phyloP scores from a whole-genome alignment of 1,140 invertebrate genomes.

The Drosophila serrata region DNA sequence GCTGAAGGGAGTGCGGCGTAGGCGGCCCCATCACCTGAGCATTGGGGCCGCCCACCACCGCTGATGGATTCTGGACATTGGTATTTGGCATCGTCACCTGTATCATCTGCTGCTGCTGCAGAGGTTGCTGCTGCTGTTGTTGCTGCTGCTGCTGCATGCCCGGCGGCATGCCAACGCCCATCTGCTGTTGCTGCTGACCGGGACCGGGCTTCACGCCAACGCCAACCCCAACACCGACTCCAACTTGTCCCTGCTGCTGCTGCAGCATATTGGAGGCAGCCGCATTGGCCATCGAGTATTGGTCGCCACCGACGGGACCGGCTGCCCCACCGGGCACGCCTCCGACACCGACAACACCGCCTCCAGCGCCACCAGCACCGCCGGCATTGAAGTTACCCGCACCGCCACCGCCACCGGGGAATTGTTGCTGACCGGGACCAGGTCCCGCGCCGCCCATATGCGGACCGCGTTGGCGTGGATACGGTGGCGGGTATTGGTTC shows the following conservation, averaged over 20 bases:
- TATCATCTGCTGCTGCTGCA: conserved; percentile 78
- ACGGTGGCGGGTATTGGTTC: conserved; percentile 81
- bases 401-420: conserved; percentile 48
- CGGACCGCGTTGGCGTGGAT: conserved; percentile 85
- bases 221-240: conserved; percentile 31
- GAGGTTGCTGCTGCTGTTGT: conserved; percentile 62
- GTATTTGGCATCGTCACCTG: conserved; percentile 68
- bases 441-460: conserved; percentile 75
- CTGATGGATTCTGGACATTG: conserved; percentile 48
- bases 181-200: conserved; percentile 84
- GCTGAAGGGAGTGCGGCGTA: conserved; percentile 85
- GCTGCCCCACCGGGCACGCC: conserved; percentile 81
- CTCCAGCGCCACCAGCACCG: conserved; percentile 47
- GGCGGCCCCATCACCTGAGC: conserved; percentile 92
- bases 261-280: conserved; percentile 70
- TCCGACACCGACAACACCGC: conserved; percentile 41
- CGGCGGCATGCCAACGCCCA: conserved; percentile 73
- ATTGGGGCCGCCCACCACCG: conserved; percentile 84
- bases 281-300: conserved; percentile 73
- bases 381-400: conserved; percentile 72
- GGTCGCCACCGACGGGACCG: conserved; percentile 75
- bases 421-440: conserved; percentile 61
- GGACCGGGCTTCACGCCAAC: conserved; percentile 78
- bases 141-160: conserved; percentile 85
- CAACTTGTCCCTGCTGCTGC: conserved; percentile 77